Conservation (phyloP, 2,113 vertebrate genomes). For the Saccopteryx bilineata region DNA sequence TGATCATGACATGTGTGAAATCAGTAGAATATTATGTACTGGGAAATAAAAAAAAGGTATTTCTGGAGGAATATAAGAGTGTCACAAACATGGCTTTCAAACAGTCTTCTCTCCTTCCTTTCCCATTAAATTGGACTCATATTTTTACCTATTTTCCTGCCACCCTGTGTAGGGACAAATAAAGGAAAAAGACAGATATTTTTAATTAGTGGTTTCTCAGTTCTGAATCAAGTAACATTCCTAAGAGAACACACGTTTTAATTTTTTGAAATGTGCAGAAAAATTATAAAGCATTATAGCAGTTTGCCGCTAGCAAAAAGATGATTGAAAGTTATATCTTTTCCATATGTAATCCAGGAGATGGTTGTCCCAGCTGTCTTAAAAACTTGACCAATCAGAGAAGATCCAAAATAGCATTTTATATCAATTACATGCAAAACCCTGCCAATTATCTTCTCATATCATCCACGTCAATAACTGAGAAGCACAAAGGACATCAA, state of each 20-base stretch:
- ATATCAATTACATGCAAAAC: conserved; percentile 89
- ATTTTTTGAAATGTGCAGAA: conserved; percentile 45
- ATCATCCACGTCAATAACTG: conserved; percentile 88
- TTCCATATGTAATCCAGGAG: conserved; percentile 53
- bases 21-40: background rate
- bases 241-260: background rate
- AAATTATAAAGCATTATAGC: conserved; percentile 52
- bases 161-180: background rate
- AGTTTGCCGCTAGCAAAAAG: background rate
- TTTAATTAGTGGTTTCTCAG: background rate
- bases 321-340: conserved; percentile 54
- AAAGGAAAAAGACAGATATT: background rate
- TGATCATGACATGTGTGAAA: background rate
- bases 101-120: background rate
- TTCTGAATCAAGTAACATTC: conserved; percentile 21
- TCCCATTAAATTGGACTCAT: background rate
- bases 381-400: conserved; percentile 84
- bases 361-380: conserved; percentile 67
- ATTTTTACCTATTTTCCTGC: background rate
- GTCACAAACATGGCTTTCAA: background rate
- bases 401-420: conserved; percentile 86
- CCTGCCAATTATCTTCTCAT: conserved; percentile 87
- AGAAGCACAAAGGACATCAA: conserved; percentile 88
- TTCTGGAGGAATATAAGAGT: background rate
- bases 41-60: background rate